Evolutionary conservation across 2,797 vertebrate species (phyloP).

Genomic region (Vireo griseus): DNA sequence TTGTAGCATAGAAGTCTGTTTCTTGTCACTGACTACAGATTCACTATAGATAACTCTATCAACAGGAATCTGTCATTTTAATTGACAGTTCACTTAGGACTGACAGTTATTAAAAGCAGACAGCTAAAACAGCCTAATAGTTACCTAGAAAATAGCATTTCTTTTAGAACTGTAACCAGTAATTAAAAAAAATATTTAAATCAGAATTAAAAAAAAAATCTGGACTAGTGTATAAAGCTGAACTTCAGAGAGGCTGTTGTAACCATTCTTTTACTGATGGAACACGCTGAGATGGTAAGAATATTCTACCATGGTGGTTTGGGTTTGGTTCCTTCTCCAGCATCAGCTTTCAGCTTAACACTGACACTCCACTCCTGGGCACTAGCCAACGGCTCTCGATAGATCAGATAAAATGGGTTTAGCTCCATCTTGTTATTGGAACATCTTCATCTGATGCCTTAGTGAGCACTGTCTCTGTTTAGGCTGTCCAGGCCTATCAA

Average conservation of each 20-base stretch:
- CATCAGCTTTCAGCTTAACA: neutral
- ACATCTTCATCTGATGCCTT: neutral
- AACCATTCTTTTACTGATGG: neutral
- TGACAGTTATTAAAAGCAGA: slow-evolving; percentile 4
- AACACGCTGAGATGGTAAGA: neutral
- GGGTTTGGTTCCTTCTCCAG: neutral
- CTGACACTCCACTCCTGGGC: neutral
- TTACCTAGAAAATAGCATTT: neutral
- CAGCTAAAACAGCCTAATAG: neutral
- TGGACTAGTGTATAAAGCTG: rapidly evolving
- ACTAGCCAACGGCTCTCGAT: neutral
- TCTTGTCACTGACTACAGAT: neutral
- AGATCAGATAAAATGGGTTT: neutral
- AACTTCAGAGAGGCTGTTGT: neutral
- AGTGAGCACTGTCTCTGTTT: neutral
- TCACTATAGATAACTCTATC: neutral
- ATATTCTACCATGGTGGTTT: neutral
- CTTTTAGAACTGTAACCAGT: neutral
- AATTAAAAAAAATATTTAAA: neutral
- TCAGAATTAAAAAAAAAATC: neutral
- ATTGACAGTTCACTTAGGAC: neutral
- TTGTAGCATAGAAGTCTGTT: neutral
- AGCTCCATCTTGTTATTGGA: neutral
- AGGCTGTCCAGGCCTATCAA: neutral
- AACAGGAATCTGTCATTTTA: neutral